Conservation (phyloP, 2,113 vertebrate species). For the Choloepus hoffmanni region DNA sequence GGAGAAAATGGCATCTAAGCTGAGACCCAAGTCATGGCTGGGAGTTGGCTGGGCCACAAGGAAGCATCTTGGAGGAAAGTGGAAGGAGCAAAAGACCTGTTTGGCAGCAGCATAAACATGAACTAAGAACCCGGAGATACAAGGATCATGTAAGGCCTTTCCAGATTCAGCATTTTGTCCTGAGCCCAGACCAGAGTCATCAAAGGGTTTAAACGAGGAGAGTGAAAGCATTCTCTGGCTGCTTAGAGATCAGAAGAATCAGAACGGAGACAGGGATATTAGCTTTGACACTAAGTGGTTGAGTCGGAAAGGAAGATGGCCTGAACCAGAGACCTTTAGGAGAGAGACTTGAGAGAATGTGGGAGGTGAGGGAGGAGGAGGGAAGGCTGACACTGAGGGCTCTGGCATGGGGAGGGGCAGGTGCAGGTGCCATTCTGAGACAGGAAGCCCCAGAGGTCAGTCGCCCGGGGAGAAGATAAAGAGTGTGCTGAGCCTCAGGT, state of each 20-base stretch:
- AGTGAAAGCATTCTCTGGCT: not conserved
- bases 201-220: not conserved
- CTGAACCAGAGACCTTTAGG: not conserved
- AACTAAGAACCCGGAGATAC: not conserved
- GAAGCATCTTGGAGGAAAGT: not conserved
- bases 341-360: not conserved
- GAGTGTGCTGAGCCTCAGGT: not conserved
- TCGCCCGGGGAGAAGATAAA: not conserved
- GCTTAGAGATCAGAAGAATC: not conserved
- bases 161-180: not conserved
- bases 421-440: not conserved
- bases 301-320: constrained; percentile 18
- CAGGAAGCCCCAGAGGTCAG: not conserved
- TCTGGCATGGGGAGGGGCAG: not conserved
- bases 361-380: not conserved
- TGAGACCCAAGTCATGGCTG: constrained; percentile 3
- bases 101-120: not conserved
- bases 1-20: not conserved
- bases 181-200: not conserved
- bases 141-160: not conserved
- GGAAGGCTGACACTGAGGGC: not conserved
- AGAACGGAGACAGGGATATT: not conserved
- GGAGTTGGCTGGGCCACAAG: not conserved
- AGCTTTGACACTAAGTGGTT: not conserved
- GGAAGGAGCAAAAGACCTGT: constrained; percentile 20